phyloP scores from a whole-genome alignment of 2,888 invertebrate species.

The Xylota sylvarum region DNA sequence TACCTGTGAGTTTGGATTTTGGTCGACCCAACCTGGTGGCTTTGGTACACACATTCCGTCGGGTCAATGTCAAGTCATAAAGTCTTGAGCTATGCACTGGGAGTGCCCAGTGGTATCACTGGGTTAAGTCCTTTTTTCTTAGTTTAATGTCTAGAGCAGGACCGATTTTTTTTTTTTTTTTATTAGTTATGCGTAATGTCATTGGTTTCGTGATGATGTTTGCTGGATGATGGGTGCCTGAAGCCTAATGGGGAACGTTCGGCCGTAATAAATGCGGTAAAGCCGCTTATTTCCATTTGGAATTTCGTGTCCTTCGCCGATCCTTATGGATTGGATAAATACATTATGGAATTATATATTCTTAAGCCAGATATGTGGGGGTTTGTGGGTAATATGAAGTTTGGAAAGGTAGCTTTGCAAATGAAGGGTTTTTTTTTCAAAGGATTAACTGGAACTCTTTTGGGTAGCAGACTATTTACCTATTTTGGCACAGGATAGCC shows the following conservation, averaged over 20 bases:
- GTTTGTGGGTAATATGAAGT: slow-evolving; percentile 32
- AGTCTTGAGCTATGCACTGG: slow-evolving; percentile 67
- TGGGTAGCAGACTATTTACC: slow-evolving; percentile 14
- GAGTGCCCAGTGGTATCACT: slow-evolving; percentile 38
- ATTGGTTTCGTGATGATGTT: slow-evolving; percentile 58
- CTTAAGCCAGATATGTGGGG: slow-evolving; percentile 63
- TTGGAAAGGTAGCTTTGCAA: slow-evolving; percentile 10
- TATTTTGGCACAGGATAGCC: slow-evolving; percentile 24
- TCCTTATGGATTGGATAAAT: slow-evolving; percentile 67
- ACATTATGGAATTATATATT: slow-evolving; percentile 65
- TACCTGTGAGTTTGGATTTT: slow-evolving; percentile 43
- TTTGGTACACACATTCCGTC: slow-evolving; percentile 42
- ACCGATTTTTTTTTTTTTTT: slow-evolving; percentile 20
- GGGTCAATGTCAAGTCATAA: slow-evolving; percentile 72
- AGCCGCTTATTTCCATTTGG: slow-evolving; percentile 63
- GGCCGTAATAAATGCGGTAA: slow-evolving; percentile 61
- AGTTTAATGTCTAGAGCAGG: slow-evolving; percentile 38
- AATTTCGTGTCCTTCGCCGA: slow-evolving; percentile 53
- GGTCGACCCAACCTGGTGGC: slow-evolving; percentile 32
- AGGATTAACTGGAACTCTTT: slow-evolving; percentile 49
- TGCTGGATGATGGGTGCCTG: slow-evolving; percentile 14
- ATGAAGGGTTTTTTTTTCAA: slow-evolving; percentile 22
- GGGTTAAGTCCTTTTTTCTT: slow-evolving; percentile 46
- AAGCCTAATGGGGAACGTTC: slow-evolving; percentile 42
- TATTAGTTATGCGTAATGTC: slow-evolving; percentile 74